Base-by-base conservation (phyloP, 2,888 invertebrate genomes). In the Phlogophora meticulosa region DNA sequence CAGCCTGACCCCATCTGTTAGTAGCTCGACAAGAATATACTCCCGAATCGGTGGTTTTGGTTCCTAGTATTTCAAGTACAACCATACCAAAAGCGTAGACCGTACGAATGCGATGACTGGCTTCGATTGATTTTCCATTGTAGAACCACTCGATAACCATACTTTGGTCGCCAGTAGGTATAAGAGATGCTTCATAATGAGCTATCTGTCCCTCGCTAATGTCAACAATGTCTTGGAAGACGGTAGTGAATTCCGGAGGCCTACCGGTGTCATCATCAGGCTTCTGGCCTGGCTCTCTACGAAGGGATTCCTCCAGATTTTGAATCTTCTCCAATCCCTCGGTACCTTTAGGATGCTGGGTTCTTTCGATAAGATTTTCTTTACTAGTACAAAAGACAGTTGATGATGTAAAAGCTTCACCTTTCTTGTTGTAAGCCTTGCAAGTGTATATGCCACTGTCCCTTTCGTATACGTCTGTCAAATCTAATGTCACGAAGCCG, bases 61-160 rank as follows among this genome's bases (percentile, higher is more conserved):
- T 98, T 73, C 99, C 99, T 22, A 98, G 96, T 82, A 99, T 98
- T 96, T 99, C 99, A 46, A 99, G 96, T 48, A 99, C 98, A 24
- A 99, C 99, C 97, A 99, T 99, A 61, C 99, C 99, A 90, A 99
- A 99, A 17, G 99, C 99, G 89, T 99, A 98, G 15, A 99, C 98
- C 13, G 99, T 99, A 88, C 98, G 96, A 71, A 98, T 97, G 75
- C 99, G 97, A 90, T 99, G 98, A 91, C 98, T 98, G 46, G 98
- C 98, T 90, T 98, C 98, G 72, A 98, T 96, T 1, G 98, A 96
- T 90, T 98, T 97, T 36, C 98, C 98, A 91, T 99, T 99, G 90
- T 98, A 99, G 96, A 98, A 98, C 98, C 98, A 99, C 95, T 99
- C 99, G 60, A 99, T 98, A 32, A 97, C 97, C 98, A 99, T 98